phyloP scores from a whole-genome alignment of 1,140 invertebrate genomes.

The Acromyrmex echinatior region DNA sequence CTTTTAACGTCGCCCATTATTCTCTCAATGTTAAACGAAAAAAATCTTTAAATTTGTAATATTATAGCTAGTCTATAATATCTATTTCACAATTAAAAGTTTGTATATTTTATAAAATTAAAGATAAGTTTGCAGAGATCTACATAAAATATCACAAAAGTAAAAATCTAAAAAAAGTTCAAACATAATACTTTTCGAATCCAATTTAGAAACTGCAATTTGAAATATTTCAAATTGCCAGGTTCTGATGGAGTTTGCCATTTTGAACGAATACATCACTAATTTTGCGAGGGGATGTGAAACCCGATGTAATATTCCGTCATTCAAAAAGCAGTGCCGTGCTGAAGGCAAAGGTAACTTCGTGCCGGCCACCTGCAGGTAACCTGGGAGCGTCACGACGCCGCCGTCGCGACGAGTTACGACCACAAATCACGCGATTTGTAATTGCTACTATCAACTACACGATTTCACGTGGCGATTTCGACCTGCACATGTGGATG shows the following conservation, averaged over 20 bases:
- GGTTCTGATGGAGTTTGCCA: conserved; percentile 61
- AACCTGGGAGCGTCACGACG: conserved; percentile 82
- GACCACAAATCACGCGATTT: conserved; percentile 84
- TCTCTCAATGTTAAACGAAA: background rate
- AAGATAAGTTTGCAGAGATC: background rate
- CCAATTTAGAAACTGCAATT: conserved; percentile 38
- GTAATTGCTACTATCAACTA: conserved; percentile 84
- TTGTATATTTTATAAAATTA: background rate
- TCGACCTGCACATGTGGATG: conserved; percentile 74
- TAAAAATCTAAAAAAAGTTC: background rate
- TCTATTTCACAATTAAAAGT: background rate
- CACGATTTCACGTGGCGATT: conserved; percentile 77
- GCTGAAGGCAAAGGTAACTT: conserved; percentile 73
- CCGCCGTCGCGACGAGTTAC: conserved; percentile 82
- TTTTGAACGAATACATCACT: conserved; percentile 66
- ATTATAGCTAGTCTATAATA: background rate
- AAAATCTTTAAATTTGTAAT: background rate
- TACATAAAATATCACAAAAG: background rate
- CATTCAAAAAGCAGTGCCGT: conserved; percentile 70
- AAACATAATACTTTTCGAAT: conserved; percentile 19
- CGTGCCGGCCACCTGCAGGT: conserved; percentile 80
- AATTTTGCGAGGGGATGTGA: conserved; percentile 57
- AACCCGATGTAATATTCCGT: conserved; percentile 73
- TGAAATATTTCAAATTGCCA: conserved; percentile 41
- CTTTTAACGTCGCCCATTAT: background rate